Evolutionary conservation across 2,888 invertebrate species (phyloP).

Genomic region (Neoscelio sp.): DNA sequence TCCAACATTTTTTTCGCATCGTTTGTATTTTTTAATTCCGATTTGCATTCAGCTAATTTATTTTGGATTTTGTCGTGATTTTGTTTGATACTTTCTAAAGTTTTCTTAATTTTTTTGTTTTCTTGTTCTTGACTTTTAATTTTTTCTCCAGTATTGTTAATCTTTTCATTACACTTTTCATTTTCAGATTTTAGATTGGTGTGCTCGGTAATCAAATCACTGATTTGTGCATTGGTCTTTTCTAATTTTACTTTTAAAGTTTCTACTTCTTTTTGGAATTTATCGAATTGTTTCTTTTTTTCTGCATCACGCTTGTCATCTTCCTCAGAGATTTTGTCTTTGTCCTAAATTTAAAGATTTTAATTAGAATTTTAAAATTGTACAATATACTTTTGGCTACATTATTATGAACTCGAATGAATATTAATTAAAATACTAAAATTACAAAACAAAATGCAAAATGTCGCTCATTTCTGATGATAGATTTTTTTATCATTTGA

Average conservation of each 20-base stretch:
- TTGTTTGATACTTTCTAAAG: slow-evolving; percentile 1
- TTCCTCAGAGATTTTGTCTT: not conserved
- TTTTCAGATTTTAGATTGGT: not conserved
- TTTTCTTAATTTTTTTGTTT: not conserved
- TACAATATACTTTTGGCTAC: too few species aligned
- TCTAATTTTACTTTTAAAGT: not conserved
- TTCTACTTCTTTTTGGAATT: slow-evolving; percentile 14
- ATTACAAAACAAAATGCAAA: too few species aligned
- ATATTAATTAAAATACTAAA: too few species aligned
- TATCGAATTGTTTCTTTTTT: not conserved
- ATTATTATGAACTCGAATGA: too few species aligned
- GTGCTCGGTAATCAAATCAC: not conserved
- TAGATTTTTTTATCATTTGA: too few species aligned
- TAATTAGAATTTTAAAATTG: not conserved
- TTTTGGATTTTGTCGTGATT: not conserved
- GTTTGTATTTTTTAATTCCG: not conserved
- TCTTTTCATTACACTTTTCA: not conserved
- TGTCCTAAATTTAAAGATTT: slow-evolving; percentile 1
- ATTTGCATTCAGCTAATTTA: not conserved
- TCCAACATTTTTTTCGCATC: not conserved
- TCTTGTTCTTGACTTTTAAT: not conserved
- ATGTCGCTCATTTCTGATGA: too few species aligned
- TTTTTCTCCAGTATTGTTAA: not conserved
- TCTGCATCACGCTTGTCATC: not conserved
- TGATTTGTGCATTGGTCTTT: not conserved